Evolutionary conservation across 2,888 invertebrate species (phyloP).

Genomic region (Drosophila acutilabella): DNA sequence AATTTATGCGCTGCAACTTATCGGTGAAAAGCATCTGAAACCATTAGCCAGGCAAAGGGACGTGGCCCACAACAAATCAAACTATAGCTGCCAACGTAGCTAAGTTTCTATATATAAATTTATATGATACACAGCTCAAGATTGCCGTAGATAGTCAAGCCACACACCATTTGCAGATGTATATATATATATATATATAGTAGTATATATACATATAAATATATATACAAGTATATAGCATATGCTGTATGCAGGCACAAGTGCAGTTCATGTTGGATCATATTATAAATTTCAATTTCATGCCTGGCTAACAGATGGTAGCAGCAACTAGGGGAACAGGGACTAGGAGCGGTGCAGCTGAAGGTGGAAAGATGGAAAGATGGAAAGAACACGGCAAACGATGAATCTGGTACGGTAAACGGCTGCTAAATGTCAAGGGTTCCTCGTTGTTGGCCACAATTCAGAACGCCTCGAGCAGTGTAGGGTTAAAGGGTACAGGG

Average conservation of each 20-base stretch:
- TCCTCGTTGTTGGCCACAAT: slow-evolving; percentile 47
- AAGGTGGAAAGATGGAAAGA: neutral
- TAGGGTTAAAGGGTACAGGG: neutral
- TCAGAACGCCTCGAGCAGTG: slow-evolving; percentile 32
- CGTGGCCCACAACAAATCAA: slow-evolving; percentile 25
- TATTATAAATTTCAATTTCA: slow-evolving; percentile 76
- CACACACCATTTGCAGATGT: neutral
- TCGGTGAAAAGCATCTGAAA: slow-evolving; percentile 35
- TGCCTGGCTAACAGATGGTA: slow-evolving; percentile 54
- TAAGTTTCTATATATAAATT: neutral
- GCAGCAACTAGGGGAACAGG: neutral
- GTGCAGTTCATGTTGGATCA: slow-evolving; percentile 39
- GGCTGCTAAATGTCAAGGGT: slow-evolving; percentile 61
- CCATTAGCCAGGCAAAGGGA: slow-evolving; percentile 33
- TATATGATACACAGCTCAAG: slow-evolving; percentile 29
- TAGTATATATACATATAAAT: neutral
- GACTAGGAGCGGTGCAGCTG: neutral
- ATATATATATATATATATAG: too few relatives aligned
- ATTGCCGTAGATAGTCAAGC: slow-evolving; percentile 38
- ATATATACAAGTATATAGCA: neutral
- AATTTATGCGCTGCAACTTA: slow-evolving; percentile 39
- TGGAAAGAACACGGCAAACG: slow-evolving; percentile 5
- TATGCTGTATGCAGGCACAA: slow-evolving; percentile 22
- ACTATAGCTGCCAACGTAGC: slow-evolving; percentile 7
- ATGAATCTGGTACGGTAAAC: slow-evolving; percentile 39